Evolutionary conservation across 2,888 invertebrate genomes (phyloP).

Genomic region (Asteroscopus sphinx): DNA sequence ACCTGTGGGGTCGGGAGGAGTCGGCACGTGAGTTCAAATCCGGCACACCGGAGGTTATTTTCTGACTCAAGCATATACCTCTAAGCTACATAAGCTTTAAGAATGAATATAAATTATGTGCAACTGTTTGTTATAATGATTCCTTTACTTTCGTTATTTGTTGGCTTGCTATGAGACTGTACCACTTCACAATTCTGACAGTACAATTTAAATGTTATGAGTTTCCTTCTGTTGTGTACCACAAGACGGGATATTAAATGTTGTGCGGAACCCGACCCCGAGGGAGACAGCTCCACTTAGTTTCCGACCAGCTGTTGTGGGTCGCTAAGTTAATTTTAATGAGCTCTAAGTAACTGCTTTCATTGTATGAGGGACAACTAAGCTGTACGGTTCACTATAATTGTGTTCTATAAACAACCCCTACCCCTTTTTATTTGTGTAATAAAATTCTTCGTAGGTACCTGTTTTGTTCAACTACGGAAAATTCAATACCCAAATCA

Average conservation of each 20-base stretch:
- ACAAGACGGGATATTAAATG: conserved; percentile 30
- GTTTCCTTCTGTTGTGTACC: conserved; percentile 13
- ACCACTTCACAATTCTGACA: conserved; percentile 1
- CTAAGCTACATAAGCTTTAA: neutral
- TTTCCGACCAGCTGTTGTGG: conserved; percentile 17
- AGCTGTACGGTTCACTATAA: neutral
- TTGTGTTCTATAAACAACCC: neutral
- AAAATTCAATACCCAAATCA: conserved; percentile 3
- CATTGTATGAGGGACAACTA: conserved; percentile 9
- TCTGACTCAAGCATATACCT: neutral
- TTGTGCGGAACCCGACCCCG: conserved; percentile 4
- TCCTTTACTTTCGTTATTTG: neutral
- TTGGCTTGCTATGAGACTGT: conserved; percentile 1
- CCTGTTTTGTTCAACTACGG: neutral
- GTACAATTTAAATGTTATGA: conserved; percentile 23
- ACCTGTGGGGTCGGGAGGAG: no score
- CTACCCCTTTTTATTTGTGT: neutral
- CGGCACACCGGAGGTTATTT: no score
- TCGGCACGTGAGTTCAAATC: no score
- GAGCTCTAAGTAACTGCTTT: conserved; percentile 15
- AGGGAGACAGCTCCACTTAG: conserved; percentile 2
- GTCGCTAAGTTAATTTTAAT: conserved; percentile 38
- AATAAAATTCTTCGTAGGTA: neutral
- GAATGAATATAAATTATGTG: neutral
- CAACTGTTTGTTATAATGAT: no score